Evolutionary conservation across 2,113 vertebrate species (phyloP), one percentile per base, ranked within the genome.

Genomic region (Callithrix jacchus): DNA sequence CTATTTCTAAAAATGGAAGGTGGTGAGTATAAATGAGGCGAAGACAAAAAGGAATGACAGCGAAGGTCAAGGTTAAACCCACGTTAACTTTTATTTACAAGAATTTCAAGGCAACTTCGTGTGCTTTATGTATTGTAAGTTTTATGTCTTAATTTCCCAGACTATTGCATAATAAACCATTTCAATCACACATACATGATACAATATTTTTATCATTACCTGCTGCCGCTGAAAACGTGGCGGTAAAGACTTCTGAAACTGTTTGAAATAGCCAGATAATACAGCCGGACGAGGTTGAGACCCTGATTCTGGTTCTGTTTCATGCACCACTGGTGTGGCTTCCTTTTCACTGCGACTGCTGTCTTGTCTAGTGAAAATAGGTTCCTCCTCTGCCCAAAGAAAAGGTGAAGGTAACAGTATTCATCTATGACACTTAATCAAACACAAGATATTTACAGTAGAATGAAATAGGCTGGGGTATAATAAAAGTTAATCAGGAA

Each of bases 171-270:
- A 81, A 95, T 14, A 79, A 71, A 37, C 25, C 17, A 77, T 93
- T 93, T n/a, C 7, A 74, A 79, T 23, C 42, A 91, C 21, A 76
- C 0, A 16, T 30, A 89, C 4, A 35, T 5, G 3, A 71, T 32
- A 52, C 76, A 90, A 47, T 14, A 30, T 40, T 93, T 87, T 68
- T 42, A 30, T 23, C 10, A 13, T 97, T 98, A 99, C 99, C 99
- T 99, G 99, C 94, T 99, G 99, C 96, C 99, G 98, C 95, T 99
- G 99, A 97, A 99, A 99, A 94, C 99, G 99, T 68, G 99, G 99
- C 45, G 99, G 99, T 52, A 99, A 98, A 73, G 99, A 99, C 93
- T 99, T 99, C 96, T 99, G 99, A 98, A 99, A 99, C 98, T 99
- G 99, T 96, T 99, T 99, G 76, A 99, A 99, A 98, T 99, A 99